These are phyloP conservation scores for Orientallactaga bullata DNA, from an alignment of 2,113 vertebrate genomes.

Conservation along the genomic window DNA sequence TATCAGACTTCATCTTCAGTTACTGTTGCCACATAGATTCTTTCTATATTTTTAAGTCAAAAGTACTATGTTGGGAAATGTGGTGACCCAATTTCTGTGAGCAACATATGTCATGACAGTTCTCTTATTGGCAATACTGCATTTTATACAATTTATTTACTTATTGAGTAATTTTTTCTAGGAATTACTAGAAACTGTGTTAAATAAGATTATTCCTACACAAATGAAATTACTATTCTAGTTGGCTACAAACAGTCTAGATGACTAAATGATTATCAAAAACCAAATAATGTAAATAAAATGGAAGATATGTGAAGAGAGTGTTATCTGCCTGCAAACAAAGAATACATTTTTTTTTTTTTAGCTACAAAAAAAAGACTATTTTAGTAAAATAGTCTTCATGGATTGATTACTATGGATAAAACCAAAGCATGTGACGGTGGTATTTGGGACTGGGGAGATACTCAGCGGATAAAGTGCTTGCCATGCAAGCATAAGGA, in stretches of 20 bases:
- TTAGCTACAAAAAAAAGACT: background rate
- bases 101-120: background rate
- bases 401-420: background rate
- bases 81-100: background rate
- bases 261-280: constrained; percentile 4
- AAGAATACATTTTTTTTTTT: background rate
- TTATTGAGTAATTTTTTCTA: background rate
- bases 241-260: background rate
- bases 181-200: background rate
- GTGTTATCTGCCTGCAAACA: background rate
- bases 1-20: background rate
- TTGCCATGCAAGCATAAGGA: no score
- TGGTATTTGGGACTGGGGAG: no score
- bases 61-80: background rate
- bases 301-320: background rate
- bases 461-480: no score
- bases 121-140: background rate
- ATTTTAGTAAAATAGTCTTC: background rate
- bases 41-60: constrained; percentile 28
- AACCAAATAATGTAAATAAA: background rate
- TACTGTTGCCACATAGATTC: background rate
- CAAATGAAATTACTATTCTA: background rate
- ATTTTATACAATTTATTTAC: background rate
- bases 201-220: background rate
- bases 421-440: background rate